phyloP scores from a whole-genome alignment of 2,113 vertebrate genomes.

The Benthochromis sp. region DNA sequence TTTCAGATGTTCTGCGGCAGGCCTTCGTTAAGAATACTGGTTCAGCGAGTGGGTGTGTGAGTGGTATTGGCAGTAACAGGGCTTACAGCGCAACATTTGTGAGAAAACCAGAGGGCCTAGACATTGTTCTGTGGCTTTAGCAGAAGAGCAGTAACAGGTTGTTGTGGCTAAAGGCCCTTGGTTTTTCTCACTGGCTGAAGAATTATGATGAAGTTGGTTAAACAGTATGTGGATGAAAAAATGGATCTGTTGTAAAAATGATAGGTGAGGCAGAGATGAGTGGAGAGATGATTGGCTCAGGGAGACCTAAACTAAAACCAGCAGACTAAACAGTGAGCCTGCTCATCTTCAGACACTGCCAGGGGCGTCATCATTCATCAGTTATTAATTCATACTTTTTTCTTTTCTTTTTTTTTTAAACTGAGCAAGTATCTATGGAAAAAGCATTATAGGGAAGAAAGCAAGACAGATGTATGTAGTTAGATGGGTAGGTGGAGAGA shows the following conservation, averaged over 20 bases:
- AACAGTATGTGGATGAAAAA: background rate
- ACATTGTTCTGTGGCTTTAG: constrained; percentile 37
- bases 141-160: constrained; percentile 40
- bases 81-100: background rate
- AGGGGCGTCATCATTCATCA: constrained; percentile 39
- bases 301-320: constrained; percentile 33
- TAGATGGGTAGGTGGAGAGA: constrained; percentile 39
- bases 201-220: background rate
- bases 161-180: constrained; percentile 15
- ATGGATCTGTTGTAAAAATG: constrained; percentile 15
- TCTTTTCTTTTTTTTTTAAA: constrained; percentile 5
- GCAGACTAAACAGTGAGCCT: constrained; percentile 52
- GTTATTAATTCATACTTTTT: constrained; percentile 54
- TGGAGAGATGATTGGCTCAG: constrained; percentile 13
- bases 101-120: constrained; percentile 11
- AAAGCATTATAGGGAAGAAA: constrained; percentile 18
- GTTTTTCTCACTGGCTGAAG: background rate
- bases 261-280: constrained; percentile 29
- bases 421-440: constrained; percentile 43
- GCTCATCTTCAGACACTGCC: constrained; percentile 28
- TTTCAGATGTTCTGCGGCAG: constrained; percentile 50
- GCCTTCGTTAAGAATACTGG: constrained; percentile 23
- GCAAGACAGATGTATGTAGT: constrained; percentile 56
- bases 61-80: constrained; percentile 32
- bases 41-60: constrained; percentile 40